Base-by-base conservation (phyloP, 2,888 invertebrate species). In the Ypsolopha sequella region DNA sequence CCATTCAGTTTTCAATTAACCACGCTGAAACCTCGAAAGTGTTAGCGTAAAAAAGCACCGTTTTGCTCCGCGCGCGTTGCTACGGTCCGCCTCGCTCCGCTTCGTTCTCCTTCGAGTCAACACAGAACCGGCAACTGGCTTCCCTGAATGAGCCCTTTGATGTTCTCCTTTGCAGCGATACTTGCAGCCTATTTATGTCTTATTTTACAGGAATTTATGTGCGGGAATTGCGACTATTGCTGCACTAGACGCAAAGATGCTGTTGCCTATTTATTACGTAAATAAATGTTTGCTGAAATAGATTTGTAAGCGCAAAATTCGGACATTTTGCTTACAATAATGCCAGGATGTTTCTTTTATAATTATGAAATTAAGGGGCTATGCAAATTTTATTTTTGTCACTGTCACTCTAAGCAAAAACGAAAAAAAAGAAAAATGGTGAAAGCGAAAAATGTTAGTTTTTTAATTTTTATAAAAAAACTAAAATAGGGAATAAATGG, bases 1-100 rank as follows among this genome's bases (percentile, higher is more conserved):
- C 69, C 65, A 73, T 76, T 76, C 69, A 75, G 65, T 76, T 14
- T 76, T 79, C 77, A 79, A 80, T 80, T 80, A 78, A 73, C 71
- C 66, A 62, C 61, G 59, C 34, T 9, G 53, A 60, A 54, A 57
- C 56, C 58, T 51, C 43, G 52, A 46, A 65, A 66, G 58, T 56
- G 51, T 49, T 51, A 51, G 41, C 54, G 57, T 56, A 56, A 52
- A 60, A 60, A 56, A 56, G 39, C 53, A 43, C 2, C 24, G 39
- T 9, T 39, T 11, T 33, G 33, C 33, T 10, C 6, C 33, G 6
- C 33, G 6, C 35, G 33, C 6, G 10, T 9, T n/a, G 39, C 11
- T 11, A 11, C 46, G 35, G 34, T 46, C 7, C n/a, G 10, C 43
- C 24, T 6, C 43, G 24, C 43, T 43, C 43, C 43, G 43, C 43